phyloP scores from a whole-genome alignment of 64 coral and sea anemone genomes.

The Montipora foliosa region DNA sequence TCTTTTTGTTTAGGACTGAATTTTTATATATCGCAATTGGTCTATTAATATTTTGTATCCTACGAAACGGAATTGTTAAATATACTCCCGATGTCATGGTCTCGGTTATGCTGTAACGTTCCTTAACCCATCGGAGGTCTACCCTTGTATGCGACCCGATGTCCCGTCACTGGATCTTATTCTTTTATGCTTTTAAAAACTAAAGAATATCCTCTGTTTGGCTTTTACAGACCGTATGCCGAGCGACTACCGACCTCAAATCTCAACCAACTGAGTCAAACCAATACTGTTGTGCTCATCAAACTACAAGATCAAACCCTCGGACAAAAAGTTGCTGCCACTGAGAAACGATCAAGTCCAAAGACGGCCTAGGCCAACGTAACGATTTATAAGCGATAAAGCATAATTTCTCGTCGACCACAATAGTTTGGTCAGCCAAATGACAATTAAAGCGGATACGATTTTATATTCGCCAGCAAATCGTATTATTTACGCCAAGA shows the following conservation, averaged over 20 bases:
- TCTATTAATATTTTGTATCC: no score
- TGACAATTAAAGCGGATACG: not conserved
- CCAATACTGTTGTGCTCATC: not conserved
- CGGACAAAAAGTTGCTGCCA: not conserved
- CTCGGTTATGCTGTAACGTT: no score
- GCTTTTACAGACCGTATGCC: conserved; percentile 4
- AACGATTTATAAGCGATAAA: not conserved
- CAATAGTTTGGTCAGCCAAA: not conserved
- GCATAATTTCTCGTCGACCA: not conserved
- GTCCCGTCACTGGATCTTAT: no score
- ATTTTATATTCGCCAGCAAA: not conserved
- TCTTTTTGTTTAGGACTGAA: no score
- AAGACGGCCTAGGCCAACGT: not conserved
- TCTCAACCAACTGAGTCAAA: not conserved
- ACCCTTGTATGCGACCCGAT: no score
- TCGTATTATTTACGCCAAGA: no score
- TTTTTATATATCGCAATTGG: no score
- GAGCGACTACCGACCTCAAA: not conserved
- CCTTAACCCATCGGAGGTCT: no score
- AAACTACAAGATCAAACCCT: not conserved
- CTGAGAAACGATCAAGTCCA: not conserved
- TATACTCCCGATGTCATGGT: no score
- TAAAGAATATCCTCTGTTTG: not conserved
- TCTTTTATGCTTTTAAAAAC: no score
- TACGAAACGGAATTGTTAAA: no score